phyloP scores from a whole-genome alignment of 2,888 invertebrate species.

The Agrilus biguttatus region DNA sequence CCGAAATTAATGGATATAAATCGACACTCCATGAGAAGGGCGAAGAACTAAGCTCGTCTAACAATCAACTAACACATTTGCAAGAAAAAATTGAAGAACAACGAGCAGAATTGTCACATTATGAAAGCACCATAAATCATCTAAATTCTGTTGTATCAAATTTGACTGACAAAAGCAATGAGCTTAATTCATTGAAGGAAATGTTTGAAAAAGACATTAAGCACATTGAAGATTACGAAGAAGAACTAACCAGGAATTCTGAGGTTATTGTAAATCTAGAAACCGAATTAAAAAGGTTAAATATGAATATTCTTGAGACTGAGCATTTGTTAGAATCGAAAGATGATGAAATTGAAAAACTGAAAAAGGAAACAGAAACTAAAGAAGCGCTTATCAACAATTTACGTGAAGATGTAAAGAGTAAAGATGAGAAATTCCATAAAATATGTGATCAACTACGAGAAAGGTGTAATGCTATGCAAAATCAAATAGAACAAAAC shows the following conservation, averaged over 20 bases:
- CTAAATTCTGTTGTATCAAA: constrained; percentile 36
- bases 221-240: constrained; percentile 38
- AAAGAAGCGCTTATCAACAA: constrained; percentile 25
- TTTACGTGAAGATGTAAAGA: constrained; percentile 28
- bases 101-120: constrained; percentile 12
- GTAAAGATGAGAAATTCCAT: constrained; percentile 31
- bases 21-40: constrained; percentile 23
- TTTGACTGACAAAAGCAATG: constrained; percentile 36
- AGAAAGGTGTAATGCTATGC: constrained; percentile 24
- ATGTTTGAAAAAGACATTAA: constrained; percentile 38
- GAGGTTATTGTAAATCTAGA: constrained; percentile 47
- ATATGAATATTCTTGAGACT: constrained; percentile 39
- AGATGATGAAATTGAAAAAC: constrained; percentile 32
- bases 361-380: constrained; percentile 30
- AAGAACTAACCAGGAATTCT: constrained; percentile 37
- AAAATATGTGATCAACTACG: constrained; percentile 25
- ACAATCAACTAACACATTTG: constrained; percentile 19
- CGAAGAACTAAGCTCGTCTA: constrained; percentile 22
- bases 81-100: constrained; percentile 19
- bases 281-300: constrained; percentile 37
- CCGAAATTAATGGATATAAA: constrained; percentile 23
- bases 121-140: constrained; percentile 18
- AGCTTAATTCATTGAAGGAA: constrained; percentile 40
- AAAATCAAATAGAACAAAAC: constrained; percentile 24
- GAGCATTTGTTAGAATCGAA: constrained; percentile 34